Evolutionary conservation across 2,888 invertebrate species (phyloP), one percentile per base, ranked within the genome.

Genomic region (Luperina testacea): DNA sequence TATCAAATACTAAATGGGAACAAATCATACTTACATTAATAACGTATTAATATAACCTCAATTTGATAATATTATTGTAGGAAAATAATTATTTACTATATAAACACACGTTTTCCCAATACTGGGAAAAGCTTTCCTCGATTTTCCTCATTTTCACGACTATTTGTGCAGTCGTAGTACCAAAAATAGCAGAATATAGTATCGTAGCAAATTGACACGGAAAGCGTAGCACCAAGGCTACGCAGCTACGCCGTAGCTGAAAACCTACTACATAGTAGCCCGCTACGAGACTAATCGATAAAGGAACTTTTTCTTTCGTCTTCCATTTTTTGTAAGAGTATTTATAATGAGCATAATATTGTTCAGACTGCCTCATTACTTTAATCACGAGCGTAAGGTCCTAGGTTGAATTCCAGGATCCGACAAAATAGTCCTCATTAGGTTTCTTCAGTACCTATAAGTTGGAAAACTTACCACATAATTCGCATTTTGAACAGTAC

Each of bases 211-310:
- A 57, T 15, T 38, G 5, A 24, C 24, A 51, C 38, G 51, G 15
- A 80, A 72, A 57, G 45, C 71, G 77, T 77, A 82, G 74, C 83
- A 15, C 73, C 32, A 38, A 51, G 13, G 48, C 86, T 78, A 86
- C 84, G 83, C 83, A 65, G 83, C 78, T 86, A 84, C 84, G 84
- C 65, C 84, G 84, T 78, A 78, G 59, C 77, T 15, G 70, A 70
- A 51, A 32, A 15, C 27, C 27, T 68, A 53, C 74, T 51, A 61
- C 78, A 78, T 86, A 72, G 75, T 70, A 72, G 72, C 75, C 63
- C 71, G 70, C 84, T 84, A 78, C 86, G 75, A 72, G 45, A 51
- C 42, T 3, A 53, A 75, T 86, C 83, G 86, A 84, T 82, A 69
- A 27, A 48, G 4, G 5, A 24, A 38, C 24, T 57, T 72, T 85